Conservation (phyloP, 2,888 invertebrate genomes). For the Corbicula japonica region DNA sequence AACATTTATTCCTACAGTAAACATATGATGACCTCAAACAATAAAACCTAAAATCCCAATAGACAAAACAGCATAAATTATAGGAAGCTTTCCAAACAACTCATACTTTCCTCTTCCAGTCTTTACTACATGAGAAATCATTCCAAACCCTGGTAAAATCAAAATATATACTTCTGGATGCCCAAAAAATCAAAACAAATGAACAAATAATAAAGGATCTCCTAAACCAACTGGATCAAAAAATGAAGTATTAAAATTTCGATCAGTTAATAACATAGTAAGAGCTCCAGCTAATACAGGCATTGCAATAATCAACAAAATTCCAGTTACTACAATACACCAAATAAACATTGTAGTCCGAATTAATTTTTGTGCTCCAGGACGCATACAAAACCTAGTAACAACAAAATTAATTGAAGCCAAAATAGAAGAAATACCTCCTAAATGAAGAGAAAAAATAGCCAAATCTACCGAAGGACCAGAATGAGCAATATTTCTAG, state of each 20-base stretch:
- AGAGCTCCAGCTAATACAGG: conserved; percentile 93
- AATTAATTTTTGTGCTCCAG: conserved; percentile 89
- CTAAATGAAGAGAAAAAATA: conserved; percentile 92
- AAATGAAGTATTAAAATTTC: conserved; percentile 93
- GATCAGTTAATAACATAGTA: conserved; percentile 93
- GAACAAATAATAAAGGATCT: conserved; percentile 93
- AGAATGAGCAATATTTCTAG: conserved; percentile 89
- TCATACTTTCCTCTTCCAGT: conserved; percentile 90
- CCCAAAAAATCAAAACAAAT: conserved; percentile 95
- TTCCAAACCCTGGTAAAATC: conserved; percentile 94
- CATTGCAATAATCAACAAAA: conserved; percentile 90
- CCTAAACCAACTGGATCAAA: conserved; percentile 94
- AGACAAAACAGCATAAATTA: conserved; percentile 94
- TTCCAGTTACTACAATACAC: conserved; percentile 90
- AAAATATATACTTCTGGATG: conserved; percentile 95
- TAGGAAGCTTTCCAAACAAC: conserved; percentile 91
- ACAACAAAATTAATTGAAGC: conserved; percentile 93
- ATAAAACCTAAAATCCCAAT: conserved; percentile 94
- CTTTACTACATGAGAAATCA: conserved; percentile 93
- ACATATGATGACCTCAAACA: conserved; percentile 95
- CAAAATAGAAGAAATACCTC: conserved; percentile 90
- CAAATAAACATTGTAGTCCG: conserved; percentile 92
- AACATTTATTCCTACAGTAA: conserved; percentile 94
- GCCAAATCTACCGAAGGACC: conserved; percentile 91
- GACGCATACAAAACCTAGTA: conserved; percentile 91